Conservation (phyloP, 2,797 vertebrate species). For the Pipistrellus kuhlii region DNA sequence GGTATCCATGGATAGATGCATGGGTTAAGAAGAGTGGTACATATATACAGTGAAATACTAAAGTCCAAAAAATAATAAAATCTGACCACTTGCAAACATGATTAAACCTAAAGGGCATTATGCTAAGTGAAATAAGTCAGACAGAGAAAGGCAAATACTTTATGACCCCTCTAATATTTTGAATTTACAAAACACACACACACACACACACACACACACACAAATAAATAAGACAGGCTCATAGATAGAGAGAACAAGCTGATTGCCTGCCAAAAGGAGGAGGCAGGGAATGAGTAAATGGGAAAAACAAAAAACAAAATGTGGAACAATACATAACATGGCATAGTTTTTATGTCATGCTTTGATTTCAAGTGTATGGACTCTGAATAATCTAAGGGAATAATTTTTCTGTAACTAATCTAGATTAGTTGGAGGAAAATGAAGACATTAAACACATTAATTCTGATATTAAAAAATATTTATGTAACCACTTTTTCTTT, state of each 20-base stretch:
- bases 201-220: background rate
- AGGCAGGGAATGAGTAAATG: no score
- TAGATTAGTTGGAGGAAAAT: constrained; percentile 66
- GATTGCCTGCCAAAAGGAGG: no score
- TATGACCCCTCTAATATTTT: background rate
- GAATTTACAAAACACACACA: background rate
- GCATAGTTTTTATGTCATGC: background rate
- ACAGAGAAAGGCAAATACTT: background rate
- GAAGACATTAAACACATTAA: constrained; percentile 57
- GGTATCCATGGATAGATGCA: background rate
- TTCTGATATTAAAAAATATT: constrained; percentile 64
- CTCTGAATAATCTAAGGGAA: constrained; percentile 55
- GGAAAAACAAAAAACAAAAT: background rate
- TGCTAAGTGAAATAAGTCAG: background rate
- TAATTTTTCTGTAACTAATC: constrained; percentile 50
- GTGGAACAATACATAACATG: fast-evolving
- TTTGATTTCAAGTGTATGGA: constrained; percentile 28
- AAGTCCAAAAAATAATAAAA: background rate
- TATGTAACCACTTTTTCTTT: constrained; percentile 66
- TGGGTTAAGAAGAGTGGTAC: background rate
- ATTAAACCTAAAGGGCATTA: background rate
- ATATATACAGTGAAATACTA: background rate
- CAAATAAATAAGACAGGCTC: background rate
- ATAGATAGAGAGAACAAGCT: background rate
- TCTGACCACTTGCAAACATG: background rate